phyloP scores from a whole-genome alignment of 2,888 invertebrate genomes.

The Lucinisca nassula region DNA sequence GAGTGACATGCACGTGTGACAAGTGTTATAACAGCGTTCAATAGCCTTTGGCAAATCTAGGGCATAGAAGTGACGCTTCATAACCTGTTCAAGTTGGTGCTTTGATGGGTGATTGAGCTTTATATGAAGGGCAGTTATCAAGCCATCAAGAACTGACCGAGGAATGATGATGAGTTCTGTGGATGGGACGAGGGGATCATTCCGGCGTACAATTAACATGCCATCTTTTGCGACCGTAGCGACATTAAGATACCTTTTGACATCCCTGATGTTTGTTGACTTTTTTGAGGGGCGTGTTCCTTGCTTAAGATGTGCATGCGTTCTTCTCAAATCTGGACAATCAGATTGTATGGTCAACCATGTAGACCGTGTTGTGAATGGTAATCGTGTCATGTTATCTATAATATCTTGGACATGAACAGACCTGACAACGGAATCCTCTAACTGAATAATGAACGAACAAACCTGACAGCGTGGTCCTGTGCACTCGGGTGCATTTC shows the following conservation, averaged over 20 bases:
- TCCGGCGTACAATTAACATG: conserved; percentile 37
- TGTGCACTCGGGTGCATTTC: conserved; percentile 48
- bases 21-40: conserved; percentile 9
- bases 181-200: conserved; percentile 10
- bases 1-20: conserved; percentile 20
- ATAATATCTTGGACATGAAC: conserved; percentile 29
- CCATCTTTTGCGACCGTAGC: conserved; percentile 44
- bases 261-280: conserved; percentile 35
- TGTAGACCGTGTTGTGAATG: conserved; percentile 48
- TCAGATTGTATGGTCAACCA: conserved; percentile 46
- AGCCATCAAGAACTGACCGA: conserved; percentile 60
- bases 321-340: conserved; percentile 53
- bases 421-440: conserved; percentile 50
- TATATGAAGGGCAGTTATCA: conserved; percentile 65
- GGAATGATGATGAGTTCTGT: conserved; percentile 68
- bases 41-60: conserved; percentile 65
- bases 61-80: conserved; percentile 66
- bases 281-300: conserved; percentile 40
- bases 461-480: conserved; percentile 42
- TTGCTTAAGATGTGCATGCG: conserved; percentile 55
- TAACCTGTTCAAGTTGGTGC: conserved; percentile 49
- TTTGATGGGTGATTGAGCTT: conserved; percentile 59
- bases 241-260: conserved; percentile 56
- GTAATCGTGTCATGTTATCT: conserved; percentile 2
- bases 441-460: conserved; percentile 5